Conservation (phyloP, 2,888 invertebrate species). For the Xylota sylvarum region DNA sequence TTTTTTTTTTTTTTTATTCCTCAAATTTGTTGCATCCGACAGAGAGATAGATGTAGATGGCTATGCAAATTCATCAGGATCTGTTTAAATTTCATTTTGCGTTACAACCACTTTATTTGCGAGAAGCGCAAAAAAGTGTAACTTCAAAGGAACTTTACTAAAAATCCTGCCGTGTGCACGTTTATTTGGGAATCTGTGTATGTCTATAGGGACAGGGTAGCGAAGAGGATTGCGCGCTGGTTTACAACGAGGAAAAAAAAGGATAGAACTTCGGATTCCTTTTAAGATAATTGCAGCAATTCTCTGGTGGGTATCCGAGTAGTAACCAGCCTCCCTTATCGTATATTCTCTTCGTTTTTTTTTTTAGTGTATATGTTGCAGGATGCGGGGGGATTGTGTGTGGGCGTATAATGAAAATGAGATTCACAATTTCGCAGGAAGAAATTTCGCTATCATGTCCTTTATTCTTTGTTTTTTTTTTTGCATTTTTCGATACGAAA, state of each 20-base stretch:
- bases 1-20: not conserved
- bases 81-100: slow-evolving; percentile 62
- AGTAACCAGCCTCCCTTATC: slow-evolving; percentile 20
- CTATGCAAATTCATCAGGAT: slow-evolving; percentile 61
- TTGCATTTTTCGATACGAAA: slow-evolving; percentile 41
- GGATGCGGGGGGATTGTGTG: slow-evolving; percentile 4
- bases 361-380: not conserved
- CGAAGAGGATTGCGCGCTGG: not conserved
- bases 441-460: slow-evolving; percentile 57
- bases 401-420: slow-evolving; percentile 55
- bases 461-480: slow-evolving; percentile 33
- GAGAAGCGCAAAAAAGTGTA: slow-evolving; percentile 37
- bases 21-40: slow-evolving; percentile 50
- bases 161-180: slow-evolving; percentile 29
- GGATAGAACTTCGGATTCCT: slow-evolving; percentile 63
- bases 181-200: slow-evolving; percentile 40
- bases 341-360: slow-evolving; percentile 10
- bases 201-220: not conserved
- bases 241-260: not conserved
- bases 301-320: slow-evolving; percentile 57
- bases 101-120: slow-evolving; percentile 66
- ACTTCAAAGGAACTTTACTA: slow-evolving; percentile 55
- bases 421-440: slow-evolving; percentile 53
- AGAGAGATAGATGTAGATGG: slow-evolving; percentile 20
- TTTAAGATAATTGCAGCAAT: slow-evolving; percentile 75